Conservation (phyloP, 1,140 invertebrate species). For the Megalopta genalis region DNA sequence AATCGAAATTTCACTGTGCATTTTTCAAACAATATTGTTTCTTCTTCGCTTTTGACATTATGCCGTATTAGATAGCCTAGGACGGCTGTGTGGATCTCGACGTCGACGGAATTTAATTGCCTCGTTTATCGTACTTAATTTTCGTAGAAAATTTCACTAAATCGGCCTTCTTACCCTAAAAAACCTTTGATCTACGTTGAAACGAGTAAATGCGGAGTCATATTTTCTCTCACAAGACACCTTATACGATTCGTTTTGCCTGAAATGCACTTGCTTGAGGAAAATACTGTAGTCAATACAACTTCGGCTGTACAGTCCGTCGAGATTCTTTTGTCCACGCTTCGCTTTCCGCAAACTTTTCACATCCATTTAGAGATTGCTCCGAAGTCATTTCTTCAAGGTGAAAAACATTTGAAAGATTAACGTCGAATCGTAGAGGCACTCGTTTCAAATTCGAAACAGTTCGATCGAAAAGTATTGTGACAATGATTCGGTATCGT, state of each 20-base stretch:
- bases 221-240: constrained; percentile 5
- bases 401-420: neutral
- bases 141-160: neutral
- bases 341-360: constrained; percentile 5
- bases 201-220: neutral
- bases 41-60: constrained; percentile 34
- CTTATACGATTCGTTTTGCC: constrained; percentile 28
- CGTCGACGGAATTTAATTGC: constrained; percentile 28
- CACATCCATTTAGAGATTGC: neutral
- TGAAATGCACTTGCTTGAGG: constrained; percentile 42
- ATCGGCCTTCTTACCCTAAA: neutral
- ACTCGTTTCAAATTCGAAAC: neutral
- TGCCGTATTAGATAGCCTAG: neutral
- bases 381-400: too few relatives aligned
- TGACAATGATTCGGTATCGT: constrained; percentile 17
- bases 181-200: neutral
- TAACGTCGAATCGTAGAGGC: neutral
- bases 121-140: constrained; percentile 14
- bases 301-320: constrained; percentile 65
- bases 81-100: constrained; percentile 15
- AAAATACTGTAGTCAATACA: constrained; percentile 67
- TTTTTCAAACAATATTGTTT: constrained; percentile 12
- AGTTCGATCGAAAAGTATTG: neutral
- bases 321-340: constrained; percentile 56
- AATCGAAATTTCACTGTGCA: neutral